Evolutionary conservation across 2,113 vertebrate species (phyloP), one percentile per base, ranked within the genome.

Genomic region (Zapus hudsonius): DNA sequence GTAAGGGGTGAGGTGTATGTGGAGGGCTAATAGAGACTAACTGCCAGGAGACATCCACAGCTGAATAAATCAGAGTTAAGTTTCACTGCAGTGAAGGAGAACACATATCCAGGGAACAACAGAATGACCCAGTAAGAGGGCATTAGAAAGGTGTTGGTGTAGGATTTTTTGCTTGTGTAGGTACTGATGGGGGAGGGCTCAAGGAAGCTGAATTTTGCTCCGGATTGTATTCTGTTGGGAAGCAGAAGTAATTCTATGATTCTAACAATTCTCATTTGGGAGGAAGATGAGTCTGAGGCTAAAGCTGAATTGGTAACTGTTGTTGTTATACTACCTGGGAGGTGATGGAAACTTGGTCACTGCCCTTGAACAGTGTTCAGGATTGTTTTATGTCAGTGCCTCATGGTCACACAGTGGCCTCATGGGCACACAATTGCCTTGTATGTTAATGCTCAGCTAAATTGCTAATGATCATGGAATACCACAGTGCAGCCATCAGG

Each of bases 151-250:
- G 27, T 7, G 33, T 27, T 57, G 27, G 1, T 1, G 3, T 0
- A 17, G 27, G 8, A 1, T 1, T 0, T 0, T n/a, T 15, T 16
- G 33, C 47, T 80, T 25, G 2, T 7, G 16, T 6, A 9, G 2
- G 36, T 13, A 42, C 3, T 36, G 4, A 23, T 0, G 11, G 40
- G 17, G 11, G 3, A 1, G 22, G 27, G 11, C 12, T 33, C 15
- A 19, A 12, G 33, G 31, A 47, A 72, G 81, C 11, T 0, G n/a
- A 22, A 17, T 11, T 55, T 59, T 70, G 29, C 38, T 55, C 82
- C 8, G 64, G 31, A 3, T 12, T 4, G 63, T 33, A 27, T 29
- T 70, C 64, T 33, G 1, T 36, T 44, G 10, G 69, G 64, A 25
- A 83, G 66, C 29, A 15, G 73, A 22, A 5, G 6, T 12, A 36